A percentile compares a stretch with the other conserved stretches of the same genome.
Evolutionary conservation across 2,888 invertebrate species (phyloP).

Genomic region (Hirtodrosophila duncani): DNA sequence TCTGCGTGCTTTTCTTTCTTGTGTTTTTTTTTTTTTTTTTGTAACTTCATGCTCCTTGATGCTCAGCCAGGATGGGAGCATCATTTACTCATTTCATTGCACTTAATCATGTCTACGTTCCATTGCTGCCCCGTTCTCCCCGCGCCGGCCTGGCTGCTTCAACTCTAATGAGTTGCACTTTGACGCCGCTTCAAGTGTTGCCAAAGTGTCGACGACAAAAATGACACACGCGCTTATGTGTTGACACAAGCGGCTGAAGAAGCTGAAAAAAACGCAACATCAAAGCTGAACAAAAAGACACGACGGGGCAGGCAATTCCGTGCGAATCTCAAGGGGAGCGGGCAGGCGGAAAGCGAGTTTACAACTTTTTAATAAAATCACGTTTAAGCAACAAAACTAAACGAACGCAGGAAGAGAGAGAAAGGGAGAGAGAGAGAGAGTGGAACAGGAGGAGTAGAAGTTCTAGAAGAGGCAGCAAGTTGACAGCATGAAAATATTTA

Average conservation of each 20-base stretch:
- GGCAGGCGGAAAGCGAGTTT: slow-evolving; percentile 23
- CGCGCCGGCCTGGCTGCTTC: slow-evolving; percentile 27
- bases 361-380: slow-evolving; percentile 48
- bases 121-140: too few relatives aligned
- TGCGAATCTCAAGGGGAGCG: not conserved
- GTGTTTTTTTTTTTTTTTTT: slow-evolving; percentile 9
- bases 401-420: slow-evolving; percentile 29
- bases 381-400: slow-evolving; percentile 48
- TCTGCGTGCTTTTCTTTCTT: slow-evolving; percentile 8
- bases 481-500: slow-evolving; percentile 39
- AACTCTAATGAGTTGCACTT: slow-evolving; percentile 71
- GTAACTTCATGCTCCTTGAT: not conserved
- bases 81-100: slow-evolving; percentile 68
- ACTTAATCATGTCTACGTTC: slow-evolving; percentile 63
- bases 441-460: too few relatives aligned
- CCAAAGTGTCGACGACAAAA: slow-evolving; percentile 49
- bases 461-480: too few relatives aligned
- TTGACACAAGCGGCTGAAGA: too few relatives aligned
- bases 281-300: not conserved
- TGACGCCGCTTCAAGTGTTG: slow-evolving; percentile 47
- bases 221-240: slow-evolving; percentile 14
- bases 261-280: too few relatives aligned
- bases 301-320: not conserved
- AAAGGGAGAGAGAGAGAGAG: slow-evolving; percentile 30
- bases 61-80: slow-evolving; percentile 7